A percentile compares a stretch with the other conserved stretches of the same genome.
These are phyloP conservation scores for Agonopterix subpropinquella DNA, from an alignment of 2,888 invertebrate species.

Conservation along the genomic window DNA sequence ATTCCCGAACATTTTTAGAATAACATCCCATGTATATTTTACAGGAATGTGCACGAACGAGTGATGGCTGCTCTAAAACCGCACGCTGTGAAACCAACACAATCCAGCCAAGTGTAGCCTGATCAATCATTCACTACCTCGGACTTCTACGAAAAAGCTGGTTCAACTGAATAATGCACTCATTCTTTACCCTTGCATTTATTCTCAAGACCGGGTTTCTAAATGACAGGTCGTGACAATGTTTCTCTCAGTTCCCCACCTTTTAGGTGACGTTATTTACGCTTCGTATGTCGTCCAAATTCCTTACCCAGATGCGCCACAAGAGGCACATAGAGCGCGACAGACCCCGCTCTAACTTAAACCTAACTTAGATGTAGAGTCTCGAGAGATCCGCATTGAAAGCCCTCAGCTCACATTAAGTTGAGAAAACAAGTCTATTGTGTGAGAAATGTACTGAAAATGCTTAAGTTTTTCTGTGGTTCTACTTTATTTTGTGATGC, in stretches of 20 bases:
- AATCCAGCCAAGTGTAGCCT: too few species aligned
- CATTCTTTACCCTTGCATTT: too few species aligned
- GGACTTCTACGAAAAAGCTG: too few species aligned
- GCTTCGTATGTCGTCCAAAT: slow-evolving; percentile 32
- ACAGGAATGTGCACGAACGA: too few species aligned
- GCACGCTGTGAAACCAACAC: too few species aligned
- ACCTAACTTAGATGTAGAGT: slow-evolving; percentile 56
- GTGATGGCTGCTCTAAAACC: too few species aligned
- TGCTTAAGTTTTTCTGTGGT: background rate
- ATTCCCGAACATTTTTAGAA: too few species aligned
- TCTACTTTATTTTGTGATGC: background rate
- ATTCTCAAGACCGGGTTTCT: too few species aligned
- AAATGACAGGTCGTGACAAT: background rate
- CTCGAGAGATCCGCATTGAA: slow-evolving; percentile 37
- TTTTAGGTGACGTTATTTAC: slow-evolving; percentile 18
- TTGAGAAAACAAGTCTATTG: slow-evolving; percentile 34
- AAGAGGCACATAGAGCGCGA: slow-evolving; percentile 45
- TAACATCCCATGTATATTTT: too few species aligned
- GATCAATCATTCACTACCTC: too few species aligned
- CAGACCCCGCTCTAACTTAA: slow-evolving; percentile 50
- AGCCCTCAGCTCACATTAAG: slow-evolving; percentile 42
- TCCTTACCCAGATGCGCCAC: slow-evolving; percentile 39
- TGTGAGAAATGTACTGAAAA: slow-evolving; percentile 18
- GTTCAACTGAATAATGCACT: too few species aligned
- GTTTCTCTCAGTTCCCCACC: slow-evolving; percentile 8